Percentiles rank a stretch among this genome's conserved stretches.
phyloP scores from a whole-genome alignment of 2,888 invertebrate species.

The Colletes collaris region DNA sequence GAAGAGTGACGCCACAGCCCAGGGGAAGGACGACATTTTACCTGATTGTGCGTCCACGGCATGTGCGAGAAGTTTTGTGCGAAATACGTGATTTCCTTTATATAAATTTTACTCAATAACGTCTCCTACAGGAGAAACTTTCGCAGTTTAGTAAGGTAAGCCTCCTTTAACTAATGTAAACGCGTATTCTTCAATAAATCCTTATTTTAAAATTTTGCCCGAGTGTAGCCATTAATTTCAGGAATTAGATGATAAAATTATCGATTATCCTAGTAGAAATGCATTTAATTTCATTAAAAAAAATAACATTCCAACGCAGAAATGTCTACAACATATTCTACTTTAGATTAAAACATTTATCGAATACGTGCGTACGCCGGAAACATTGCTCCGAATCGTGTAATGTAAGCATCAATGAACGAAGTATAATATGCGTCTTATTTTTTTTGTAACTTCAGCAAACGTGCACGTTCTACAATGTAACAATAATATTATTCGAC shows the following conservation, averaged over 20 bases:
- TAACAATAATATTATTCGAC: background rate
- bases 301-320: background rate
- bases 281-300: conserved; percentile 2
- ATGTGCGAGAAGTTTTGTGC: conserved; percentile 20
- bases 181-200: conserved; percentile 15
- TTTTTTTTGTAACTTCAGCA: background rate
- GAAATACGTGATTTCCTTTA: conserved; percentile 8
- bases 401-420: conserved; percentile 1
- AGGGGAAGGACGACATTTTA: conserved; percentile 63
- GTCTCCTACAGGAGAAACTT: conserved; percentile 6
- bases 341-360: conserved; percentile 10
- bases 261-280: conserved; percentile 43
- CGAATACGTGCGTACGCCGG: conserved; percentile 3
- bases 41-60: conserved; percentile 52
- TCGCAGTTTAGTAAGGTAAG: conserved; percentile 33
- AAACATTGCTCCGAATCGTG: conserved; percentile 6
- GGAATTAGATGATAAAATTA: conserved; percentile 40
- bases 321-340: background rate
- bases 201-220: conserved; percentile 21
- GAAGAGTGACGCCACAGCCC: conserved; percentile 64
- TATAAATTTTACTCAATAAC: background rate
- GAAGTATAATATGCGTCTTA: background rate
- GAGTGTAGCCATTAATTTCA: conserved; percentile 52
- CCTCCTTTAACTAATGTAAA: background rate
- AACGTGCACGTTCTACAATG: background rate